phyloP scores from a whole-genome alignment of 2,797 vertebrate genomes.

The Malacoctenus gilli region DNA sequence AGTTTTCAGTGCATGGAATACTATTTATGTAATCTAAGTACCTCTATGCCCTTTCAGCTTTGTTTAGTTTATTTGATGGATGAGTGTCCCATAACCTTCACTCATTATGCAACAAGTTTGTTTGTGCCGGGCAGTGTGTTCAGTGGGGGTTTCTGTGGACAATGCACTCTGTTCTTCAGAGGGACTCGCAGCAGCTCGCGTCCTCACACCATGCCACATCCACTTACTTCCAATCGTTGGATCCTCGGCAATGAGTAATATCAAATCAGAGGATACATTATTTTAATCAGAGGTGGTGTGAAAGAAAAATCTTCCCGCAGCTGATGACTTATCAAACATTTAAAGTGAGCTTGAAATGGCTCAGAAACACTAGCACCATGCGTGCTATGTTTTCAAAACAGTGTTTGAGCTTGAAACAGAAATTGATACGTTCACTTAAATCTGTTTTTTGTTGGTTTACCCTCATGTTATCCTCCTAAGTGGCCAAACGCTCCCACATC shows the following conservation, averaged over 20 bases:
- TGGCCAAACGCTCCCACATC: no score
- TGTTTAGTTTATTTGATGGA: no score
- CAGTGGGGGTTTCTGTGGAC: not conserved
- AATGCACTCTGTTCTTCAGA: conserved; percentile 1
- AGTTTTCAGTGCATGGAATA: no score
- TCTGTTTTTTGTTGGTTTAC: conserved; percentile 13
- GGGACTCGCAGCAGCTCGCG: no score
- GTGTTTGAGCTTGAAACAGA: not conserved
- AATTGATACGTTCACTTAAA: not conserved
- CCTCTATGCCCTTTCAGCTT: no score
- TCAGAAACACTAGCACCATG: not conserved
- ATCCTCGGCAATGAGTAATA: conserved; percentile 3
- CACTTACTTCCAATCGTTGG: conserved; percentile 8
- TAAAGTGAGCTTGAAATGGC: not conserved
- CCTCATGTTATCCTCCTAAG: no score
- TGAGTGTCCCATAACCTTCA: conserved; percentile 26
- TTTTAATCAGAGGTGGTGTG: conserved; percentile 6
- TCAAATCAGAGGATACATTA: conserved; percentile 5
- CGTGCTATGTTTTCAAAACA: not conserved
- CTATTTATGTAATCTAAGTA: no score
- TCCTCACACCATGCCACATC: no score
- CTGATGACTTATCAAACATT: conserved; percentile 9
- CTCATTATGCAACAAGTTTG: conserved; percentile 39
- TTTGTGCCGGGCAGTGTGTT: no score
- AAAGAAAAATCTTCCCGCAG: not conserved